Evolutionary conservation across 2,797 vertebrate species (phyloP), one percentile per base, ranked within the genome.

Genomic region (Gastrophryne carolinensis): DNA sequence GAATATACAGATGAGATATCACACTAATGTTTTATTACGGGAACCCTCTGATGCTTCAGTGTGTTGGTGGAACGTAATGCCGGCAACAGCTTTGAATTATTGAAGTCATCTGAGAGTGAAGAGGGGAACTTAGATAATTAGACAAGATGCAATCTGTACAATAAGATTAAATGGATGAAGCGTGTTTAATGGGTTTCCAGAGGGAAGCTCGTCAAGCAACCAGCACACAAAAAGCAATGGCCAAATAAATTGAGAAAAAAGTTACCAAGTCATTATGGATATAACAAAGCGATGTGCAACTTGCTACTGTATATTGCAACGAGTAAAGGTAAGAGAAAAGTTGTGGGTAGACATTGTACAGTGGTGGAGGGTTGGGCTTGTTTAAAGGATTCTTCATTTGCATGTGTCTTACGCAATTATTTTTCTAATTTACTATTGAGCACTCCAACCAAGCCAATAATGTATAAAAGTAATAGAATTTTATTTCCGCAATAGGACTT

Each of bases 61-160:
- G 12, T n/a, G 68, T 37, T 37, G 75, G 70, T 29, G 71, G 37
- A 72, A 60, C 32, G 52, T 60, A 78, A 57, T 63, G 39, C n/a
- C 75, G 65, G 61, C 39, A 23, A 26, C 23, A 30, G 13, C 60
- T 78, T 50, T 65, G 52, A 71, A 72, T 57, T 65, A 65, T 66
- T 58, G 68, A 50, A 65, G 60, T 64, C 35, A 71, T 75, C 37
- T 64, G 75, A 71, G 67, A 56, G 74, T 65, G 66, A 72, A 78
- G 65, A 30, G 60, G 57, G 23, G 19, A 65, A 49, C 52, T 72
- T 72, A 29, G 58, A 58, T 72, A 72, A 78, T 78, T 72, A 72
- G 67, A 77, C 29, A 72, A 77, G 37, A 39, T 62, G 39, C 61
- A 35, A 49, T 41, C 69, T 71, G 39, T 72, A 65, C 73, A 76